Base-by-base conservation (phyloP, 2,797 vertebrate genomes). In the Coreius guichenoti region DNA sequence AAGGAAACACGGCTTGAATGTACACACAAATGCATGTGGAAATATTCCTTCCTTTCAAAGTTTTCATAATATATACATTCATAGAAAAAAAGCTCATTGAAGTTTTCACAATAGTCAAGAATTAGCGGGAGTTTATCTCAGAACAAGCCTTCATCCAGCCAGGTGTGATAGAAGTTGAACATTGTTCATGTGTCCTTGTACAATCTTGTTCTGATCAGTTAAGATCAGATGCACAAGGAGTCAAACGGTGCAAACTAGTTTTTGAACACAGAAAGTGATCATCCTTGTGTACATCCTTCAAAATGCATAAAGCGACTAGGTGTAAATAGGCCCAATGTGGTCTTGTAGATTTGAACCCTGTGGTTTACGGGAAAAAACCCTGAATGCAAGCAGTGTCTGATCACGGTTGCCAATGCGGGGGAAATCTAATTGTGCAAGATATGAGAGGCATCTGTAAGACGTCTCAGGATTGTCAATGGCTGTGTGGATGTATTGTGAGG, bases 131-230 rank as follows among this genome's bases (percentile, higher is more conserved):
- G 58, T n/a, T 61, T 87, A 90, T 87, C 87, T 54, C 89, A 86
- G 84, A 43, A n/a, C 14, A 19, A 43, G 45, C 33, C 49, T 76
- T 61, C n/a, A 47, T 31, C 8, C 13, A 36, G 12, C 67, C 36
- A 54, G 39, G 61, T 72, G 65, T 56, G 45, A 47, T 26, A 39
- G 65, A 11, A 9, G 21, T 33, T n/a, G 88, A 9, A 86, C 87
- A 89, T 87, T 92, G 68, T 39, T 83, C 73, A 75, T 86, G 3
- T 36, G 11, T 43, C 58, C 49, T 63, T 49, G 16, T 45, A 49
- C 82, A 83, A 80, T 90, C 92, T 93, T 91, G 92, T 92, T 93
- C 92, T 91, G 91, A 80, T 58, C 58, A 16, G 47, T 78, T 56
- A 49, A 63, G 39, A 84, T 67, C 16, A 79, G 43, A 67, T 0